Percentiles rank a stretch among this genome's conserved stretches.
These are phyloP conservation scores for Exocentrus adspersus DNA, from an alignment of 2,888 invertebrate genomes.

Conservation along the genomic window DNA sequence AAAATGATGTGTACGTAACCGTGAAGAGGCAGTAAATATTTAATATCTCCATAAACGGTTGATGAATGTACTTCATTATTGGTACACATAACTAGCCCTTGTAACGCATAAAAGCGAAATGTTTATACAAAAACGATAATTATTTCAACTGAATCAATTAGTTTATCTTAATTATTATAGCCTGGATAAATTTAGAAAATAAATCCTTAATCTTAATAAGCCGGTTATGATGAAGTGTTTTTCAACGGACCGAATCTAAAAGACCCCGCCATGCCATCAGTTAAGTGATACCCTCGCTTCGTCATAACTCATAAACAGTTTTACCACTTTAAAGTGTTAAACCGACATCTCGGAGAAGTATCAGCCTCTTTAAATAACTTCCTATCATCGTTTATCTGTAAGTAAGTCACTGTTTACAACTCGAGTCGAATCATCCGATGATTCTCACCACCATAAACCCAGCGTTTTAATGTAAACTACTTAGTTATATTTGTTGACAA, in stretches of 20 bases:
- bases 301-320: constrained; percentile 40
- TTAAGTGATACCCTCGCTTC: constrained; percentile 35
- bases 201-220: constrained; percentile 16
- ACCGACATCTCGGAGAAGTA: constrained; percentile 2
- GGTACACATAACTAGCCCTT: constrained; percentile 20
- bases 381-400: constrained; percentile 38
- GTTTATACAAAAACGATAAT: constrained; percentile 24
- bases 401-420: constrained; percentile 38
- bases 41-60: constrained; percentile 13
- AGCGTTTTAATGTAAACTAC: constrained; percentile 44
- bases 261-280: constrained; percentile 5
- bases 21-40: constrained; percentile 17
- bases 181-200: constrained; percentile 23
- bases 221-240: constrained; percentile 17
- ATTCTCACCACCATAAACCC: constrained; percentile 34
- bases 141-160: constrained; percentile 24
- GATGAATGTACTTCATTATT: constrained; percentile 24
- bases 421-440: constrained; percentile 29
- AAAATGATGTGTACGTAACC: constrained; percentile 7
- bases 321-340: constrained; percentile 31
- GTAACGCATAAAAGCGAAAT: constrained; percentile 23
- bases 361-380: constrained; percentile 33
- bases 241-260: constrained; percentile 6
- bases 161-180: constrained; percentile 23
- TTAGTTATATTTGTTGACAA: constrained; percentile 44